Conservation (phyloP, 1,140 invertebrate species). For the Pseudomyrmex dendroicus region DNA sequence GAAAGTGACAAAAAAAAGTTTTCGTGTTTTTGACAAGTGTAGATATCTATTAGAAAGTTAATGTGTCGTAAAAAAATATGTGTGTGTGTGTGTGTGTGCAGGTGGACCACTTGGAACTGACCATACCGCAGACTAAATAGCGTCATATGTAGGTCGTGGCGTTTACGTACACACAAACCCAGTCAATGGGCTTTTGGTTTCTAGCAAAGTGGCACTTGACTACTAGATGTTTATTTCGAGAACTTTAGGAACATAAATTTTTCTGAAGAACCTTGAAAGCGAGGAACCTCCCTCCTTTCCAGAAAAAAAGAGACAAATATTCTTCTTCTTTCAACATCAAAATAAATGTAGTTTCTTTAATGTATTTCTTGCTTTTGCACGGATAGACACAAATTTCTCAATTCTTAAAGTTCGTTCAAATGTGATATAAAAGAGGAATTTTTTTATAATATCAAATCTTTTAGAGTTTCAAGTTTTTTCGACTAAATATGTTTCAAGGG, state of each 20-base stretch:
- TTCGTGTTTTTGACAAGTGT: background rate
- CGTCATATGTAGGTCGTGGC: slow-evolving; percentile 56
- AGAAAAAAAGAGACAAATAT: background rate
- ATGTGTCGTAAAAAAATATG: slow-evolving; percentile 39
- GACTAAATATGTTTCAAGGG: slow-evolving; percentile 15
- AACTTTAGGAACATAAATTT: slow-evolving; percentile 65
- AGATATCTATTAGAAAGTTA: background rate
- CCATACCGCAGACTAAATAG: slow-evolving; percentile 64
- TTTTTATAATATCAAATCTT: too few relatives aligned
- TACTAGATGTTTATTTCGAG: slow-evolving; percentile 63
- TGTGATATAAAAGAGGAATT: too few relatives aligned
- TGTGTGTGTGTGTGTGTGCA: background rate
- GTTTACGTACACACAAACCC: slow-evolving; percentile 56
- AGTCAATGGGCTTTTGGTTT: slow-evolving; percentile 46
- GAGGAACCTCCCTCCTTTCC: slow-evolving; percentile 11
- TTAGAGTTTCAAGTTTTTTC: slow-evolving; percentile 2
- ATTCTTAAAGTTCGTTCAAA: background rate
- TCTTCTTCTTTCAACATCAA: slow-evolving; percentile 15
- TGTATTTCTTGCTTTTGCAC: background rate
- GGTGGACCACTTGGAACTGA: slow-evolving; percentile 27
- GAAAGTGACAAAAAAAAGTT: background rate
- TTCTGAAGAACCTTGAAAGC: slow-evolving; percentile 28
- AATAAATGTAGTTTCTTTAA: slow-evolving; percentile 17
- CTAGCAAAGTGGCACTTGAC: slow-evolving; percentile 44
- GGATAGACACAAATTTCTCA: background rate